These are phyloP conservation scores for Lamprotornis superbus DNA, from an alignment of 2,113 vertebrate species.

Conservation along the genomic window DNA sequence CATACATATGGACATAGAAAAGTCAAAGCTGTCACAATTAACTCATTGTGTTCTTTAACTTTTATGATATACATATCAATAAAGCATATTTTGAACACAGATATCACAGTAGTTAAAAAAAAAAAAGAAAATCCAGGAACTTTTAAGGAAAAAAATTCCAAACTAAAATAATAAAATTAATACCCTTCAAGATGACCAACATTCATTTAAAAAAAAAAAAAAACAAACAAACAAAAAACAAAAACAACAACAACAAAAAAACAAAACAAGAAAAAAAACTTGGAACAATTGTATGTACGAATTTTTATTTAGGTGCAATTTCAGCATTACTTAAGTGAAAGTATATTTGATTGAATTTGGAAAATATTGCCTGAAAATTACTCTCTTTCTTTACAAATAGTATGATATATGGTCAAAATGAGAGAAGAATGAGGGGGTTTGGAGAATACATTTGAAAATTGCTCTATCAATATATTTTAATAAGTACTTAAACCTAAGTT, in stretches of 20 bases:
- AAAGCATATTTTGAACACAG: neutral
- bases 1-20: neutral
- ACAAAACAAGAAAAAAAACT: neutral
- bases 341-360: neutral
- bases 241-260: too few species aligned
- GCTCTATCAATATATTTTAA: neutral
- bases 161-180: neutral
- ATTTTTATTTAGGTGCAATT: neutral
- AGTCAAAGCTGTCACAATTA: neutral
- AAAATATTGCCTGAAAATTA: neutral
- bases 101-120: neutral
- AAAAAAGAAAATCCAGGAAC: neutral
- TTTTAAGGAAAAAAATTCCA: neutral
- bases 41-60: neutral
- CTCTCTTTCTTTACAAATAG: neutral
- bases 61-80: neutral
- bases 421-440: neutral
- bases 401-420: neutral
- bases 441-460: neutral
- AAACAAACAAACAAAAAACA: too few species aligned
- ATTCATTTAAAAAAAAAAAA: neutral
- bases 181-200: neutral
- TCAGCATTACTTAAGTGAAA: neutral
- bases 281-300: neutral
- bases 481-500: neutral